phyloP scores from a whole-genome alignment of 2,888 invertebrate species.

The Automeris io region DNA sequence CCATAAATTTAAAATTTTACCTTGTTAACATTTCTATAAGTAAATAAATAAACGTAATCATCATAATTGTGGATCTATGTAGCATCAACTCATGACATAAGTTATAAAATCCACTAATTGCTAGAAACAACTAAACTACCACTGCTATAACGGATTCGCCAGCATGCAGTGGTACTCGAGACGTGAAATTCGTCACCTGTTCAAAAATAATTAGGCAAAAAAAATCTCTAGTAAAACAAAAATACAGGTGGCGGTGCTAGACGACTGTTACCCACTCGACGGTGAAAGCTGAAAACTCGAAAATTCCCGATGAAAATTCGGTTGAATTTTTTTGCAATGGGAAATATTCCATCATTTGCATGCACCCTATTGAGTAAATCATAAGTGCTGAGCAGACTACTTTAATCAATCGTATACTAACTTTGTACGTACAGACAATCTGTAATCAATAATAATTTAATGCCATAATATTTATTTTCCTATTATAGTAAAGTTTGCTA shows the following conservation, averaged over 20 bases:
- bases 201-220: conserved; percentile 77
- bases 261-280: conserved; percentile 60
- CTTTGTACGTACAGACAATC: conserved; percentile 20
- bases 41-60: too few species aligned
- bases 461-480: too few species aligned
- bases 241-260: conserved; percentile 60
- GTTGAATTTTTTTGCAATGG: conserved; percentile 42
- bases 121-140: conserved; percentile 59
- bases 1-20: too few species aligned
- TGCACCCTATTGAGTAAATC: conserved; percentile 40
- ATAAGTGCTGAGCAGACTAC: conserved; percentile 42
- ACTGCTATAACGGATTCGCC: conserved; percentile 48
- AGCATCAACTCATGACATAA: conserved; percentile 21
- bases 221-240: conserved; percentile 70
- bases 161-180: conserved; percentile 56
- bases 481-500: too few species aligned
- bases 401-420: too few species aligned
- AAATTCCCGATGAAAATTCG: conserved; percentile 34
- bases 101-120: conserved; percentile 59
- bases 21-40: too few species aligned
- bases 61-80: too few species aligned
- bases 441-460: conserved; percentile 28
- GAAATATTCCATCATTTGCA: conserved; percentile 45
- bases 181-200: conserved; percentile 74
- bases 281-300: conserved; percentile 36